Conservation (phyloP, 2,797 vertebrate genomes). For the Cossypha dichroa region DNA sequence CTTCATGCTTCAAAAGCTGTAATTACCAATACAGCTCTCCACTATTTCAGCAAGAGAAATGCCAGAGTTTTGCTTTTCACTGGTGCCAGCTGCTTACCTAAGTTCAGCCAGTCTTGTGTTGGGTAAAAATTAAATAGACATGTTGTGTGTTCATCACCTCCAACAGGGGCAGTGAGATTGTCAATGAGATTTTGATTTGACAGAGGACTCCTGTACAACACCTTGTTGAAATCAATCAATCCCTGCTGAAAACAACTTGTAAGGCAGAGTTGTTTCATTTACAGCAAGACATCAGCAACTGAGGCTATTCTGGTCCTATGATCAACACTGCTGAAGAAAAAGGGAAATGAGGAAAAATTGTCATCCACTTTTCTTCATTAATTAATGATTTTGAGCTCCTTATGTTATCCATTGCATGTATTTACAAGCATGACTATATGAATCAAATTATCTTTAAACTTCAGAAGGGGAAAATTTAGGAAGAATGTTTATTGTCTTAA, state of each 20-base stretch:
- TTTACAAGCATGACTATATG: not conserved
- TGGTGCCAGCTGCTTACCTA: not conserved
- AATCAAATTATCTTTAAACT: not conserved
- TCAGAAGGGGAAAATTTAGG: not conserved
- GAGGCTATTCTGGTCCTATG: fast-evolving
- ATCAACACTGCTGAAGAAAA: not conserved
- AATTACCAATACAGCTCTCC: not conserved
- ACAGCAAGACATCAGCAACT: not conserved
- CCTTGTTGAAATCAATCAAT: no score
- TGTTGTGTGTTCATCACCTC: not conserved
- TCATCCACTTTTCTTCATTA: not conserved
- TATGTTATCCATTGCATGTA: not conserved
- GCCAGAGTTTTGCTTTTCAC: not conserved
- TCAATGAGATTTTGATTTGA: not conserved
- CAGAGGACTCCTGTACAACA: not conserved
- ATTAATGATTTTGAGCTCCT: not conserved
- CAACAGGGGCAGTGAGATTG: not conserved
- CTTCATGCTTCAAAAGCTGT: not conserved
- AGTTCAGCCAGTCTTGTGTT: not conserved
- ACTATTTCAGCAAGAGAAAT: not conserved
- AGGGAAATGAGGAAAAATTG: not conserved
- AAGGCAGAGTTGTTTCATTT: not conserved
- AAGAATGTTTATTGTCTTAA: not conserved
- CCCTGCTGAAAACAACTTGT: not conserved
- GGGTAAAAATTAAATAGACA: not conserved